These are phyloP conservation scores for Shinisaurus crocodilurus DNA, from an alignment of 2,113 vertebrate species.

Conservation along the genomic window DNA sequence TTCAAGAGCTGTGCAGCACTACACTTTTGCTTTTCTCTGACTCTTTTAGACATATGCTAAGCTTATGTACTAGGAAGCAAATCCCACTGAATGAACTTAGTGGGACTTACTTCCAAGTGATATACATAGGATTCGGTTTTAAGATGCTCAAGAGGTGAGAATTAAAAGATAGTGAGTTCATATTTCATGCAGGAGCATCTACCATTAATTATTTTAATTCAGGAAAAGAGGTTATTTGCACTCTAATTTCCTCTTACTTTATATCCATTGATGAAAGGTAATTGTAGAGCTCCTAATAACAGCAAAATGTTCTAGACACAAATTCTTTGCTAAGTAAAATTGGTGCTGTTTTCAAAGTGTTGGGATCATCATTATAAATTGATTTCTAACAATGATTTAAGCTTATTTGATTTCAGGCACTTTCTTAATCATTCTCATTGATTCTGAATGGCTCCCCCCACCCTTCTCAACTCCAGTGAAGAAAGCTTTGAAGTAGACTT, in stretches of 20 bases:
- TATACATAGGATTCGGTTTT: background rate
- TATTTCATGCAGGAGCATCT: background rate
- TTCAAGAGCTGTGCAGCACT: background rate
- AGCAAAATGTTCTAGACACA: conserved; percentile 1
- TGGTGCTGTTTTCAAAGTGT: background rate
- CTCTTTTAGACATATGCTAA: background rate
- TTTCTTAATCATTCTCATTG: background rate
- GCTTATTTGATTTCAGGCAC: background rate
- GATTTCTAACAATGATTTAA: background rate
- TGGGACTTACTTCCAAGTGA: background rate
- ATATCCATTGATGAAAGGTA: background rate
- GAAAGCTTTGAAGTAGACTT: background rate
- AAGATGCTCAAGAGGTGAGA: background rate
- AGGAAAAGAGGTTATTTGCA: background rate
- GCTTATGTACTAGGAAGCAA: background rate
- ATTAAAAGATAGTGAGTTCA: background rate
- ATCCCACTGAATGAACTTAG: background rate
- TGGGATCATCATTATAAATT: conserved; percentile 6
- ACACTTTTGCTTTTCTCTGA: background rate
- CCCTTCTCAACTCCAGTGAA: background rate
- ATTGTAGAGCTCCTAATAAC: background rate
- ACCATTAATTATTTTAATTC: background rate
- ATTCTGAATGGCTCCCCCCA: background rate
- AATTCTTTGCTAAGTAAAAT: background rate
- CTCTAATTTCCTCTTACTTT: background rate